These are phyloP conservation scores for Garra rufa DNA, from an alignment of 2,113 vertebrate genomes.

Conservation along the genomic window DNA sequence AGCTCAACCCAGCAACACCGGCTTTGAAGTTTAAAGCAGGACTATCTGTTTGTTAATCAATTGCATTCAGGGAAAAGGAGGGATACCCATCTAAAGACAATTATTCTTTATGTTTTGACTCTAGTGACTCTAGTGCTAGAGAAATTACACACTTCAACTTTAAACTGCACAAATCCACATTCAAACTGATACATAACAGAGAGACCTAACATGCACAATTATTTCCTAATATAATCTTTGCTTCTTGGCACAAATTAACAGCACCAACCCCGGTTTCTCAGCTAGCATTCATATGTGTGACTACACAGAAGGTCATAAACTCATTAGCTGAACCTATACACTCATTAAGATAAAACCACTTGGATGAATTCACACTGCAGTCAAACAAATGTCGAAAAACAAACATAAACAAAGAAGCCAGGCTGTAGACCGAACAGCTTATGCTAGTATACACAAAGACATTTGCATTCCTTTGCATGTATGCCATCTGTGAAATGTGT, in stretches of 20 bases:
- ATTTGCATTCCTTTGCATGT: conserved; percentile 40
- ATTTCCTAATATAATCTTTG: conserved; percentile 1
- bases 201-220: background rate
- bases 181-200: background rate
- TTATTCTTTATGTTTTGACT: too few species aligned
- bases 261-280: background rate
- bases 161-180: too few species aligned
- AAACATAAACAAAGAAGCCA: conserved; percentile 13
- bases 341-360: conserved; percentile 11
- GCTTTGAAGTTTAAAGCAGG: too few species aligned
- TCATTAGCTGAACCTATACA: conserved; percentile 17
- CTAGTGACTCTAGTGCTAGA: too few species aligned
- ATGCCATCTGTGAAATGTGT: conserved; percentile 21
- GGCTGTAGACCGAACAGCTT: background rate
- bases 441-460: conserved; percentile 21
- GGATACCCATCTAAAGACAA: background rate
- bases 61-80: too few species aligned
- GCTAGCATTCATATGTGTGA: background rate
- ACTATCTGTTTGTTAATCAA: too few species aligned
- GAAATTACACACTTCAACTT: too few species aligned
- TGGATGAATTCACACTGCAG: background rate
- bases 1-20: too few species aligned
- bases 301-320: background rate
- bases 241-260: background rate
- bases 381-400: background rate